These are phyloP conservation scores for Cricetomys ansorgei DNA, from an alignment of 2,113 vertebrate species.

Conservation along the genomic window DNA sequence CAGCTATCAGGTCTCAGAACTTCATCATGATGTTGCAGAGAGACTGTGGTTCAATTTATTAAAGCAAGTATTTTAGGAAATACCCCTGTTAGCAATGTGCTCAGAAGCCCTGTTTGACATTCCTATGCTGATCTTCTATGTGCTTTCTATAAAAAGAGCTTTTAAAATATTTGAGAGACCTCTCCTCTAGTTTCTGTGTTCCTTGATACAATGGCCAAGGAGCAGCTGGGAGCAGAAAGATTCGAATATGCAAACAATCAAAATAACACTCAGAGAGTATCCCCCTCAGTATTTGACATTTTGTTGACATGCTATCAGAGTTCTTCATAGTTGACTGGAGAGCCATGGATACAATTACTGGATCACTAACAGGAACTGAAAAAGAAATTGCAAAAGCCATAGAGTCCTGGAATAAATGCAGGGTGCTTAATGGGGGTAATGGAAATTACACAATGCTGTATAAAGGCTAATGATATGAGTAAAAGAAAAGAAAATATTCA, in stretches of 20 bases:
- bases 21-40: background rate
- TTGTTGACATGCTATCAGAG: slow-evolving; percentile 72
- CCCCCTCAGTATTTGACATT: slow-evolving; percentile 58
- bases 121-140: background rate
- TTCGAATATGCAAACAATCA: slow-evolving; percentile 70
- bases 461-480: background rate
- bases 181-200: background rate
- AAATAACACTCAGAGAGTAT: slow-evolving; percentile 32
- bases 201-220: background rate
- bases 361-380: slow-evolving; percentile 57
- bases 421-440: background rate
- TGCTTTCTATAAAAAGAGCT: background rate
- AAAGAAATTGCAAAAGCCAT: background rate
- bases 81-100: background rate
- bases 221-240: slow-evolving; percentile 54
- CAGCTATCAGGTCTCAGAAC: background rate
- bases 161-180: background rate
- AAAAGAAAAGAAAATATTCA: background rate
- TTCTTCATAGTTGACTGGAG: slow-evolving; percentile 74
- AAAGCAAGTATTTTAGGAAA: background rate
- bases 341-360: slow-evolving; percentile 72
- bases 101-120: background rate
- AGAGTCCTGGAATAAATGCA: background rate
- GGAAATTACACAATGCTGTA: background rate
- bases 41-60: background rate